These are phyloP conservation scores for Saturnia pavonia DNA, from an alignment of 2,888 invertebrate species.

Conservation along the genomic window DNA sequence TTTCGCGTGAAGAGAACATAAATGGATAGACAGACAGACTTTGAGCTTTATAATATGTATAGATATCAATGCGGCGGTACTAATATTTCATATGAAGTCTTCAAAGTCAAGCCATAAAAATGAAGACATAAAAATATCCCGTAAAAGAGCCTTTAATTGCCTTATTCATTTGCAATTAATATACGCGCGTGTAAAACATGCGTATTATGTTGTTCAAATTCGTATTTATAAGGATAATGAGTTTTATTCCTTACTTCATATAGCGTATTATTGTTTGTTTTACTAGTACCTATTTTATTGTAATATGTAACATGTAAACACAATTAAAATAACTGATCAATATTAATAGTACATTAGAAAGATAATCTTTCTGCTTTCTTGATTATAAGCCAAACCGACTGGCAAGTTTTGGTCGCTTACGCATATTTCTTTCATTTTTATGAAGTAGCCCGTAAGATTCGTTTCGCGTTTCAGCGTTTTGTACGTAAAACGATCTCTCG, in stretches of 20 bases:
- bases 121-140: background rate
- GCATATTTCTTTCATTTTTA: background rate
- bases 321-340: background rate
- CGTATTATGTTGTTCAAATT: background rate
- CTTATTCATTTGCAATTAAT: too few relatives aligned
- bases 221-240: background rate
- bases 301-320: background rate
- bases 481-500: slow-evolving; percentile 28
- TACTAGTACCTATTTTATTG: background rate
- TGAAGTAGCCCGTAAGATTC: background rate
- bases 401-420: background rate
- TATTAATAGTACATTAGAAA: background rate
- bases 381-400: background rate
- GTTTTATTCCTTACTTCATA: background rate
- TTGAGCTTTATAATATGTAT: too few relatives aligned
- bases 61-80: too few relatives aligned
- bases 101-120: too few relatives aligned
- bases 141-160: background rate
- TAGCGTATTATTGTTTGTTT: background rate
- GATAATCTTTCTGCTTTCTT: background rate
- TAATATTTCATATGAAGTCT: too few relatives aligned
- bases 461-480: background rate
- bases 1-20: too few relatives aligned
- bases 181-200: background rate
- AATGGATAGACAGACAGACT: too few relatives aligned